Evolutionary conservation across 2,888 invertebrate genomes (phyloP).

Genomic region (Listrodromus nycthemerus): DNA sequence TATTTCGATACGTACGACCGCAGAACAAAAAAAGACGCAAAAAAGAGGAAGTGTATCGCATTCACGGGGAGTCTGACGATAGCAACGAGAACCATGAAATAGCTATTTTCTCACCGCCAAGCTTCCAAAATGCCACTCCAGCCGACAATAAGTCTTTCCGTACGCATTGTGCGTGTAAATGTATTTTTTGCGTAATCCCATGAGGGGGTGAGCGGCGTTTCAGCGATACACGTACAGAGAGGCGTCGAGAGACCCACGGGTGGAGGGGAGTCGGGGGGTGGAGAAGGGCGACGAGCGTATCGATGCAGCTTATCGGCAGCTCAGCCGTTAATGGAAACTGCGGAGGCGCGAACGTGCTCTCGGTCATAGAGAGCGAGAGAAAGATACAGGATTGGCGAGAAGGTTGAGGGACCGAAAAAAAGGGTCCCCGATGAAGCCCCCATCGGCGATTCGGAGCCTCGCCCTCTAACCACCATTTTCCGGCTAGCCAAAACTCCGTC

Average conservation of each 20-base stretch:
- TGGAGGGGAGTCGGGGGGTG: neutral
- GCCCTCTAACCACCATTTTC: conserved; percentile 66
- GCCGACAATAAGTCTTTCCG: conserved; percentile 72
- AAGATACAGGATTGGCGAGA: conserved; percentile 46
- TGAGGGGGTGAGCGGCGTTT: conserved; percentile 47
- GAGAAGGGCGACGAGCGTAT: conserved; percentile 70
- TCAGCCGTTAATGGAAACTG: conserved; percentile 79
- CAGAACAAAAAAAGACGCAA: neutral
- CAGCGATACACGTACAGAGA: conserved; percentile 39
- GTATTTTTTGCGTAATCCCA: conserved; percentile 77
- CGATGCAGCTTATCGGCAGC: conserved; percentile 79
- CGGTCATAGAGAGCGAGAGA: conserved; percentile 31
- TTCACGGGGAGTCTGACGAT: conserved; percentile 16
- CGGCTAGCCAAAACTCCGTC: conserved; percentile 63
- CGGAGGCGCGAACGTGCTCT: conserved; percentile 69
- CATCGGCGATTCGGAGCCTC: conserved; percentile 49
- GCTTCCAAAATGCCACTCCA: conserved; percentile 59
- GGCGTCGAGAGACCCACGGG: conserved; percentile 24
- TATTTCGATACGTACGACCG: neutral
- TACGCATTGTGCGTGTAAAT: conserved; percentile 73
- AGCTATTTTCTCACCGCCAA: conserved; percentile 69
- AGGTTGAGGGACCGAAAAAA: conserved; percentile 72
- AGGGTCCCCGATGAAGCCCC: conserved; percentile 67
- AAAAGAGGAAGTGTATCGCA: conserved; percentile 42
- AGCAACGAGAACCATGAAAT: conserved; percentile 67